Evolutionary conservation across 1,140 invertebrate species (phyloP).

Genomic region (Archivesica marissinica): DNA sequence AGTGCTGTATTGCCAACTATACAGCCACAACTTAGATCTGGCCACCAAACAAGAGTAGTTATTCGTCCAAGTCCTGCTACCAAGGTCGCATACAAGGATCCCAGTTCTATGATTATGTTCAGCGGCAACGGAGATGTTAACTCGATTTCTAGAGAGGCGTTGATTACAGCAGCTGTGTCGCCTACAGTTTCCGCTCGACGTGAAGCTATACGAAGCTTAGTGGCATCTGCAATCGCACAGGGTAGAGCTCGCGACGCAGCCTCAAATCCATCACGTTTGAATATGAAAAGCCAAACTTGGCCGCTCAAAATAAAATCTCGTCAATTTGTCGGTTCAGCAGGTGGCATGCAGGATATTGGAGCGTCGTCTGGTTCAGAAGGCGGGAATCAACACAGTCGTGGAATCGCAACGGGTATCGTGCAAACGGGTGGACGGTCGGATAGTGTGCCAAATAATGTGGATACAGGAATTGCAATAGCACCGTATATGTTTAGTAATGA

Average conservation of each 20-base stretch:
- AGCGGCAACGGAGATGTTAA: background rate
- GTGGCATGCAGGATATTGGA: background rate
- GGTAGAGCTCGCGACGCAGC: no score
- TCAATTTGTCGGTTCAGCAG: background rate
- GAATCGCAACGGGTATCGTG: background rate
- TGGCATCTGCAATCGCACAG: no score
- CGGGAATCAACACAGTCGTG: background rate
- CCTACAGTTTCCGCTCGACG: background rate
- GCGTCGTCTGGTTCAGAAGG: background rate
- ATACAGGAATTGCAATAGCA: background rate
- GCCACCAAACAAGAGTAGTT: background rate
- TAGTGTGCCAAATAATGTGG: background rate
- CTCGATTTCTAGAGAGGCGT: background rate
- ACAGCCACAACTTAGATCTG: background rate
- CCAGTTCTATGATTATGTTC: background rate
- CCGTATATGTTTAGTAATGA: constrained; percentile 47
- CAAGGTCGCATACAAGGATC: background rate
- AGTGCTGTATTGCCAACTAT: background rate
- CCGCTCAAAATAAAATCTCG: no score
- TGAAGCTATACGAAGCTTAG: no score
- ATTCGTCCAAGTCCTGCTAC: background rate
- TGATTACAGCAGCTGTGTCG: background rate
- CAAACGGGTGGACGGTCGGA: background rate
- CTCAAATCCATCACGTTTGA: no score
- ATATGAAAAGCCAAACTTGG: no score